Evolutionary conservation across 2,797 vertebrate species (phyloP).

Genomic region (Hyperoplus lanceolatus): DNA sequence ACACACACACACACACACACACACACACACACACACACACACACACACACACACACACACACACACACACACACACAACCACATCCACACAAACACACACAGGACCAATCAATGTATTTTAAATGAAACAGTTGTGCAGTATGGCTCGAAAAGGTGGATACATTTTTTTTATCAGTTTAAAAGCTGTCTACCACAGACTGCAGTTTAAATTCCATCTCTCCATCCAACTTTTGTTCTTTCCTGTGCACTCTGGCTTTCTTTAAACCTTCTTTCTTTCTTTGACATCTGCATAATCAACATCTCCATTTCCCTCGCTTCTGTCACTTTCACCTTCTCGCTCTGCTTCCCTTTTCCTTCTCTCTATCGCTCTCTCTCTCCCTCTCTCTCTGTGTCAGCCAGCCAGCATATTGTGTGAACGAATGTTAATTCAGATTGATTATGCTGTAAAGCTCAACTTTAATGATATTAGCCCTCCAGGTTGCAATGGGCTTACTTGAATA

Average conservation of each 20-base stretch:
- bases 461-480: constrained; percentile 30
- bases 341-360: background rate
- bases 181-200: background rate
- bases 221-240: background rate
- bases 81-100: constrained; percentile 7
- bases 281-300: constrained; percentile 7
- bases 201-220: background rate
- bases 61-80: constrained; percentile 22
- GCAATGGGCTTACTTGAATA: constrained; percentile 24
- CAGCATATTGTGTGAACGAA: constrained; percentile 27
- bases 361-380: background rate
- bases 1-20: constrained; percentile 6
- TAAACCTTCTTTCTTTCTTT: constrained; percentile 1
- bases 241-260: background rate
- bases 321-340: constrained; percentile 16
- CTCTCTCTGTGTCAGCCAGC: constrained; percentile 9
- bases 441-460: constrained; percentile 42
- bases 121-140: background rate
- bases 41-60: constrained; percentile 11
- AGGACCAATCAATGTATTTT: background rate
- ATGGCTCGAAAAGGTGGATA: background rate
- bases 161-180: background rate
- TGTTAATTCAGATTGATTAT: constrained; percentile 55
- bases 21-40: too few relatives aligned
- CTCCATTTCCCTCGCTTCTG: background rate